Evolutionary conservation across 1,140 invertebrate species (phyloP).

Genomic region (Lasaia peninsularis): DNA sequence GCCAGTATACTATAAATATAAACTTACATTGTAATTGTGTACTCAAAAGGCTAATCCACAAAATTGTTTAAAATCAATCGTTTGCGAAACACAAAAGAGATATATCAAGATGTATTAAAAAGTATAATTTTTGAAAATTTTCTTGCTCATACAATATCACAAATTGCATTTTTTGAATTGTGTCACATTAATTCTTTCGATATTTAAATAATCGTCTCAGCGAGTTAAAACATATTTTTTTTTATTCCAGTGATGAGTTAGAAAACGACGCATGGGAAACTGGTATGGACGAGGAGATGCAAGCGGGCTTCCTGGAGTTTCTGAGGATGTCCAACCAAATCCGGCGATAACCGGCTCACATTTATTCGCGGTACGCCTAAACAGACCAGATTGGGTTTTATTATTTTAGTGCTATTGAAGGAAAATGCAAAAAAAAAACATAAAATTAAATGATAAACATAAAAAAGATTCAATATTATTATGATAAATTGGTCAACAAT

Average conservation of each 20-base stretch:
- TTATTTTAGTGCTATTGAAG: slow-evolving; percentile 44
- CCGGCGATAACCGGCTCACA: slow-evolving; percentile 55
- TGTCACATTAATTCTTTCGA: too few relatives aligned
- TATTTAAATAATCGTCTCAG: too few relatives aligned
- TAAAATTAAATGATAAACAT: slow-evolving; percentile 44
- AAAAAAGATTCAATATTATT: slow-evolving; percentile 46
- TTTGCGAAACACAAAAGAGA: too few relatives aligned
- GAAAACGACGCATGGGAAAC: slow-evolving; percentile 73
- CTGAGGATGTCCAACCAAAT: slow-evolving; percentile 75
- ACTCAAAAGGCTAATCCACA: too few relatives aligned
- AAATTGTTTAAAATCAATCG: too few relatives aligned
- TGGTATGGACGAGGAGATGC: slow-evolving; percentile 73
- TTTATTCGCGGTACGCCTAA: slow-evolving; percentile 18
- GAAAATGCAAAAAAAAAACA: slow-evolving; percentile 58
- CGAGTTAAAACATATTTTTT: background rate
- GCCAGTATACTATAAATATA: too few relatives aligned
- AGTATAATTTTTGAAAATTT: too few relatives aligned
- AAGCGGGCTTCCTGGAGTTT: slow-evolving; percentile 72
- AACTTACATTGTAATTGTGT: too few relatives aligned
- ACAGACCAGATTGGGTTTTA: slow-evolving; percentile 43
- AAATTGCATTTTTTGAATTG: too few relatives aligned
- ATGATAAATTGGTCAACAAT: slow-evolving; percentile 24
- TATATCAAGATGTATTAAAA: too few relatives aligned
- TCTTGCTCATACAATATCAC: too few relatives aligned
- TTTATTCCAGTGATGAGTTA: slow-evolving; percentile 62